These are phyloP conservation scores for Eumacrocentrus americanus DNA, from an alignment of 2,888 invertebrate genomes.

Conservation along the genomic window DNA sequence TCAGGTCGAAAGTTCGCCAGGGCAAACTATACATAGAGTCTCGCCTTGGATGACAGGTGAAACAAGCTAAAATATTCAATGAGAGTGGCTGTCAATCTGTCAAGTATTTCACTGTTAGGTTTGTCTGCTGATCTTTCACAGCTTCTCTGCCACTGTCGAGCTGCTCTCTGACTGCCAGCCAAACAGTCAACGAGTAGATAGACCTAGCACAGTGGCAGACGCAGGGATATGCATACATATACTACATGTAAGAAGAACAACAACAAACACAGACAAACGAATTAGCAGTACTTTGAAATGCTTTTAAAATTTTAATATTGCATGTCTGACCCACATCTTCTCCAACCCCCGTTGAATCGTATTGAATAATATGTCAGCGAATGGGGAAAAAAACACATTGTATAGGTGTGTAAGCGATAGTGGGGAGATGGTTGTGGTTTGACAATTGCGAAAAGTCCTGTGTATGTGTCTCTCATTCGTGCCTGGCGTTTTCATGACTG, in stretches of 20 bases:
- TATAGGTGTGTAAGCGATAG: neutral
- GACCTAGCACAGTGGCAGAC: neutral
- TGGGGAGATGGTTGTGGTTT: neutral
- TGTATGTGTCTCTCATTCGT: neutral
- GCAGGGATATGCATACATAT: neutral
- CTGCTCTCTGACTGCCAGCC: slow-evolving; percentile 9
- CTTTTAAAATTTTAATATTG: slow-evolving; percentile 61
- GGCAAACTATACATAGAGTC: slow-evolving; percentile 50
- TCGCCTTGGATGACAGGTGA: slow-evolving; percentile 56
- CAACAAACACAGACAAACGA: slow-evolving; percentile 42
- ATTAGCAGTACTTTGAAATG: slow-evolving; percentile 59
- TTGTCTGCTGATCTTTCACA: slow-evolving; percentile 17
- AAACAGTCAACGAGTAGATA: neutral
- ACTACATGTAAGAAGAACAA: slow-evolving; percentile 1
- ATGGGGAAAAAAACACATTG: neutral
- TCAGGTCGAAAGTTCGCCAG: slow-evolving; percentile 61
- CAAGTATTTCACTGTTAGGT: slow-evolving; percentile 43
- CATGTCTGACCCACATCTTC: slow-evolving; percentile 51
- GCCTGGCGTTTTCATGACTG: slow-evolving; percentile 11
- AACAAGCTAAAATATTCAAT: slow-evolving; percentile 60
- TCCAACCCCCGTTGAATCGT: slow-evolving; percentile 35
- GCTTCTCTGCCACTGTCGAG: neutral
- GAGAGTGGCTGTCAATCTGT: slow-evolving; percentile 60
- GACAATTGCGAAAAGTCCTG: slow-evolving; percentile 8
- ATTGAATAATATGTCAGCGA: neutral